These are phyloP conservation scores for Passer domesticus DNA, from an alignment of 2,113 vertebrate genomes.

Conservation along the genomic window DNA sequence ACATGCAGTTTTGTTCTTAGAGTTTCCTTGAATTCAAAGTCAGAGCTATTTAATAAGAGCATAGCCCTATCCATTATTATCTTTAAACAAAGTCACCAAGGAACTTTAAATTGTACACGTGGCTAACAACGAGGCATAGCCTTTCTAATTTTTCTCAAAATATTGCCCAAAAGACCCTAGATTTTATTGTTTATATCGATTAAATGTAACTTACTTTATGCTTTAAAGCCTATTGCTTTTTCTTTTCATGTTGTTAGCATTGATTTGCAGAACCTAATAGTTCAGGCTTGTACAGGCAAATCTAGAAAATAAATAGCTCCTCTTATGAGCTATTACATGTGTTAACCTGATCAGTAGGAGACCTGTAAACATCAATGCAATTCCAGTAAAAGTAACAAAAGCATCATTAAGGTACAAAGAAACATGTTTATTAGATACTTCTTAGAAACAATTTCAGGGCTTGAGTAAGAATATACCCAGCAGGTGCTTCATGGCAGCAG, in stretches of 20 bases:
- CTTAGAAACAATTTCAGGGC: slow-evolving; percentile 36
- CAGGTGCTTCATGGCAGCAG: neutral
- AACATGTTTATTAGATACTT: neutral
- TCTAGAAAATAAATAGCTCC: slow-evolving; percentile 26
- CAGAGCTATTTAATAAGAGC: neutral
- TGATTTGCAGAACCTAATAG: slow-evolving; percentile 14
- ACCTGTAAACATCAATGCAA: slow-evolving; percentile 18
- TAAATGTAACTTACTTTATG: neutral
- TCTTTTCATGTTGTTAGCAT: neutral
- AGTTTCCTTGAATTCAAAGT: neutral
- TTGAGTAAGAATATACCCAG: slow-evolving; percentile 9
- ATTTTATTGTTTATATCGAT: neutral
- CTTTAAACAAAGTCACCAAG: neutral
- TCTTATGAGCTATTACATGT: neutral
- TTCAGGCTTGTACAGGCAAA: slow-evolving; percentile 4
- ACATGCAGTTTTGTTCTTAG: neutral
- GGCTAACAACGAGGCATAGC: neutral
- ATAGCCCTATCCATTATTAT: neutral
- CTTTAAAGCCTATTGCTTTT: slow-evolving; percentile 3
- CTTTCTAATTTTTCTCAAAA: neutral
- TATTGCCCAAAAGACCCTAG: neutral
- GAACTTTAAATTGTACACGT: neutral
- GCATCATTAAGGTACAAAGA: slow-evolving; percentile 21
- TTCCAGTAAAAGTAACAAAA: slow-evolving; percentile 36
- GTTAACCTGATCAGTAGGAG: slow-evolving; percentile 32